Evolutionary conservation across 2,113 vertebrate species (phyloP).

Genomic region (Centropus unirufus): DNA sequence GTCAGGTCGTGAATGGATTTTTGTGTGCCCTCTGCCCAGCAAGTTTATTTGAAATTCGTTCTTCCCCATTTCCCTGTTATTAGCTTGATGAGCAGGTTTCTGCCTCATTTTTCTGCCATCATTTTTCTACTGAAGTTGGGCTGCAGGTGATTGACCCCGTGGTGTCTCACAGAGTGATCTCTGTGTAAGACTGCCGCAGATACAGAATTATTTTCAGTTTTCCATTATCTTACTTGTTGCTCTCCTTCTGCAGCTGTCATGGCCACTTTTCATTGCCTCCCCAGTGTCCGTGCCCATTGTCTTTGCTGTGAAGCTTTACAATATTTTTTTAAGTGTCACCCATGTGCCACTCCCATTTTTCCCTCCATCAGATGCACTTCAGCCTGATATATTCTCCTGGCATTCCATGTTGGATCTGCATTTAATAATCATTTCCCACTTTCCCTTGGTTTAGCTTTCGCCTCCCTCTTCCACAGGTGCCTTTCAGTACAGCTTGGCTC

Average conservation of each 20-base stretch:
- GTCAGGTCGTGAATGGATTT: not conserved
- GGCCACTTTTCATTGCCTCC: not conserved
- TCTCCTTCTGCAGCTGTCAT: not conserved
- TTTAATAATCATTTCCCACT: not conserved
- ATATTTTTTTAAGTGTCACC: not conserved
- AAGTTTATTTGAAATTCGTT: not conserved
- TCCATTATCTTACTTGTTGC: not conserved
- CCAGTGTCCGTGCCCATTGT: not conserved
- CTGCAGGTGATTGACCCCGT: not conserved
- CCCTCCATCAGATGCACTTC: not conserved
- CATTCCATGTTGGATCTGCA: not conserved
- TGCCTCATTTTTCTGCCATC: not conserved
- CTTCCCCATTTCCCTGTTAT: fast-evolving
- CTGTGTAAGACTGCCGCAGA: not conserved
- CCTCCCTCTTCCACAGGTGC: not conserved
- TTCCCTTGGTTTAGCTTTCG: not conserved
- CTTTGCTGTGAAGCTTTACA: not conserved
- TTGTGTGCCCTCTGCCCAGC: not conserved
- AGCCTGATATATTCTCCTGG: not conserved
- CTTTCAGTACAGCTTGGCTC: not conserved
- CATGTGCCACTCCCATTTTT: not conserved
- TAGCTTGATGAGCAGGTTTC: not conserved
- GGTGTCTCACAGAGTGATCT: too few species aligned
- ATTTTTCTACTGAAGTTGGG: not conserved
- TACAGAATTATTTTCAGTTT: not conserved